These are phyloP conservation scores for Heteromormyrus szaboi DNA, from an alignment of 2,797 vertebrate species.

Conservation along the genomic window DNA sequence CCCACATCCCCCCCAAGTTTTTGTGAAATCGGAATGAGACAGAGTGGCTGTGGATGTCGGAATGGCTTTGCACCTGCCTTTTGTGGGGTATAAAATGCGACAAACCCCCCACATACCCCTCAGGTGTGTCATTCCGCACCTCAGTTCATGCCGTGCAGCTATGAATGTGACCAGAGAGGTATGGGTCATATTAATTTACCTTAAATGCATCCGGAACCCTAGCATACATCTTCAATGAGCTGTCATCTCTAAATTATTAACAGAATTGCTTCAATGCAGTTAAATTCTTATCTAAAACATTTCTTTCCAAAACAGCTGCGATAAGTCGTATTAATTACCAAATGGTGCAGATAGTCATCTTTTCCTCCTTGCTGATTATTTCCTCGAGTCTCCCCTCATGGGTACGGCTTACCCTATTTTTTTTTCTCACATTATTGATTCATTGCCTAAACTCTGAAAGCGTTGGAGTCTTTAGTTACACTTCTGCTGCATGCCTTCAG, in stretches of 20 bases:
- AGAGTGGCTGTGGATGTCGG: neutral
- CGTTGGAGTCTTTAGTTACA: neutral
- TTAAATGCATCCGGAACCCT: neutral
- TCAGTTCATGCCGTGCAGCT: neutral
- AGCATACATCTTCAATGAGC: neutral
- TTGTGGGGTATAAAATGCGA: neutral
- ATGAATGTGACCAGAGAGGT: neutral
- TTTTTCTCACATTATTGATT: conserved; percentile 9
- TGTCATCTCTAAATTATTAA: neutral
- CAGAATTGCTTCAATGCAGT: neutral
- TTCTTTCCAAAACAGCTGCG: neutral
- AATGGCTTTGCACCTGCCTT: conserved; percentile 1
- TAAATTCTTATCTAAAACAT: neutral
- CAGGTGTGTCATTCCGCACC: neutral
- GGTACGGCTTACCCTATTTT: neutral
- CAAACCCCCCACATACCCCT: neutral
- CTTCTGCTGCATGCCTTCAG: neutral
- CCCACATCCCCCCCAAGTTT: neutral
- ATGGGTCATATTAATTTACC: neutral
- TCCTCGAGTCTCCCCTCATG: neutral
- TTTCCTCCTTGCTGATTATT: conserved; percentile 10
- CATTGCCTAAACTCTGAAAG: neutral
- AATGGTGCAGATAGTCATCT: conserved; percentile 4
- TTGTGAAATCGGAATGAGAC: conserved; percentile 1
- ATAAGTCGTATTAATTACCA: conserved; percentile 1